phyloP scores from a whole-genome alignment of 2,113 vertebrate genomes.

The Calonectris borealis region DNA sequence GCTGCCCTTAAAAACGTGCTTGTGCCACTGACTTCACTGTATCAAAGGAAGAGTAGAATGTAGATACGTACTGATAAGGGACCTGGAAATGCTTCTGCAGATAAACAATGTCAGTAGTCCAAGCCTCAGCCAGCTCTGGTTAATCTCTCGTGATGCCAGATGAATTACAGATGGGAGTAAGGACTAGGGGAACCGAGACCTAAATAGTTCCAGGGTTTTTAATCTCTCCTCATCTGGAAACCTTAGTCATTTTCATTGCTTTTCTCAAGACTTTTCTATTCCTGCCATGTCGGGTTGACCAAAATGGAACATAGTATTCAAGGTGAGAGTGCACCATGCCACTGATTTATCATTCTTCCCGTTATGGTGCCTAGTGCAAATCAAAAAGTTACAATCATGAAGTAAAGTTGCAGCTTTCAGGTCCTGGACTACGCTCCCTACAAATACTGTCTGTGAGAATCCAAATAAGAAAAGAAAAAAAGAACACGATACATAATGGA shows the following conservation, averaged over 20 bases:
- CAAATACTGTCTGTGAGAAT: not conserved
- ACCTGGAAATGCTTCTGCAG: not conserved
- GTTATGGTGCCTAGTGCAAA: not conserved
- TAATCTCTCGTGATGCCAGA: not conserved
- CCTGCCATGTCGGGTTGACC: not conserved
- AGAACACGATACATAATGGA: fast-evolving
- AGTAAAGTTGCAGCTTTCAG: not conserved
- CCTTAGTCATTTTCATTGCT: not conserved
- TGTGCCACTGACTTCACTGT: not conserved
- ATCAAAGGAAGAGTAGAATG: not conserved
- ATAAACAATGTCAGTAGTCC: not conserved
- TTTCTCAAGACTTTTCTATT: not conserved
- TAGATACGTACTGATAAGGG: not conserved
- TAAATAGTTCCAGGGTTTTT: not conserved
- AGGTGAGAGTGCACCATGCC: not conserved
- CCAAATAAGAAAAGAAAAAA: not conserved
- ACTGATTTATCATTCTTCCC: slow-evolving; percentile 1
- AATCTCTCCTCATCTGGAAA: not conserved
- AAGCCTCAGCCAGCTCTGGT: not conserved
- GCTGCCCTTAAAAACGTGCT: not conserved
- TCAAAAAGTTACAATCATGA: slow-evolving; percentile 9
- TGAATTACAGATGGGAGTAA: not conserved
- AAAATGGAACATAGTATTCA: not conserved
- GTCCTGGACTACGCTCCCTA: not conserved
- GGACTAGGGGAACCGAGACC: not conserved